phyloP scores from a whole-genome alignment of 1,140 invertebrate species.

The Drosophila jambulina region DNA sequence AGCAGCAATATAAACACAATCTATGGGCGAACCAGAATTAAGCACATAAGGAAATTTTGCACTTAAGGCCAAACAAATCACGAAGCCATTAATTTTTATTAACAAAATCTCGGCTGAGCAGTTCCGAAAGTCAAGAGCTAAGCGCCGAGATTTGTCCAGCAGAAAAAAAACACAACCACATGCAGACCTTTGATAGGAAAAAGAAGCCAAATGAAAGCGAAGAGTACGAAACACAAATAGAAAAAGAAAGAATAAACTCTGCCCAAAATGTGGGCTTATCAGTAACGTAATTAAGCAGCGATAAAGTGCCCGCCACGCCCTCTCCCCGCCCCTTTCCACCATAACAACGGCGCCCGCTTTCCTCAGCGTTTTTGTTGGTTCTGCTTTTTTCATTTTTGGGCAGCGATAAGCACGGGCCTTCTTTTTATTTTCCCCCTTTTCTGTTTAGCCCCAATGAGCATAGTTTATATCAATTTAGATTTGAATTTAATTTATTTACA shows the following conservation, averaged over 20 bases:
- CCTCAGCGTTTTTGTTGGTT: slow-evolving; percentile 6
- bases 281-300: slow-evolving; percentile 81
- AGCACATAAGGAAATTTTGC: slow-evolving; percentile 51
- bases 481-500: slow-evolving; percentile 83
- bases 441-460: slow-evolving; percentile 42
- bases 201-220: slow-evolving; percentile 33
- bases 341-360: slow-evolving; percentile 43
- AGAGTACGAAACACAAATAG: slow-evolving; percentile 26
- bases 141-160: slow-evolving; percentile 43
- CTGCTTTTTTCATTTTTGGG: slow-evolving; percentile 3
- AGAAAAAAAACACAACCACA: slow-evolving; percentile 25
- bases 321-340: slow-evolving; percentile 18
- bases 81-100: slow-evolving; percentile 81
- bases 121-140: slow-evolving; percentile 40
- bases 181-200: slow-evolving; percentile 53
- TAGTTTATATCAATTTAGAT: slow-evolving; percentile 80
- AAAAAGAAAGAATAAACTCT: slow-evolving; percentile 38
- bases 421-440: slow-evolving; percentile 26
- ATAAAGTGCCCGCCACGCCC: slow-evolving; percentile 67
- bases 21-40: slow-evolving; percentile 19
- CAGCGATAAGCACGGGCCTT: slow-evolving; percentile 63
- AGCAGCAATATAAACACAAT: slow-evolving; percentile 47
- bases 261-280: slow-evolving; percentile 69
- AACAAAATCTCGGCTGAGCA: slow-evolving; percentile 74
- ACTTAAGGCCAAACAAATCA: slow-evolving; percentile 76